Evolutionary conservation across 1,140 invertebrate species (phyloP).

Genomic region (Drosophila cardini): DNA sequence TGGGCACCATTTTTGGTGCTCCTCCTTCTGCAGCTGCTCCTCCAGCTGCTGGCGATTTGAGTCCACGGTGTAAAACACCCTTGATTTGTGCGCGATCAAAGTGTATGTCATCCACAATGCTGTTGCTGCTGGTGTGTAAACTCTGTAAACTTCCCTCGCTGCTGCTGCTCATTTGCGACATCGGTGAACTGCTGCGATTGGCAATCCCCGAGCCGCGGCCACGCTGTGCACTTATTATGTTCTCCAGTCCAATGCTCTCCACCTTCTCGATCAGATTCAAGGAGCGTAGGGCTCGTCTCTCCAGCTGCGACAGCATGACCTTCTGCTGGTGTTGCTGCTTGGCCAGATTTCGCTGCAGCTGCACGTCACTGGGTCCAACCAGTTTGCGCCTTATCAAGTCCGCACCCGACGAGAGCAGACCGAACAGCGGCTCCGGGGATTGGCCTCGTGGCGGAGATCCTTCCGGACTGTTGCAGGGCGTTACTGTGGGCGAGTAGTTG

Average conservation of each 20-base stretch:
- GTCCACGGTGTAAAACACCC: slow-evolving; percentile 71
- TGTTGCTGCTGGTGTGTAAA: slow-evolving; percentile 84
- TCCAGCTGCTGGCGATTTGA: slow-evolving; percentile 60
- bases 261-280: slow-evolving; percentile 89
- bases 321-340: slow-evolving; percentile 84
- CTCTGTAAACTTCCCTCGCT: slow-evolving; percentile 88
- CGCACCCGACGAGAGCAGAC: slow-evolving; percentile 89
- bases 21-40: neutral
- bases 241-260: slow-evolving; percentile 89
- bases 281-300: slow-evolving; percentile 85
- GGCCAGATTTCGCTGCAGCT: slow-evolving; percentile 70
- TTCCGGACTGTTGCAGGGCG: slow-evolving; percentile 92
- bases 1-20: slow-evolving; percentile 8
- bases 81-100: slow-evolving; percentile 83
- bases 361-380: slow-evolving; percentile 84
- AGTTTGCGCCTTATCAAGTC: slow-evolving; percentile 90
- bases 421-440: slow-evolving; percentile 87
- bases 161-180: slow-evolving; percentile 87
- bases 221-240: slow-evolving; percentile 87
- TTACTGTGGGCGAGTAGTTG: slow-evolving; percentile 91
- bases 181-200: slow-evolving; percentile 87
- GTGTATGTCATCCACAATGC: slow-evolving; percentile 79
- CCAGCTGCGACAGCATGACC: slow-evolving; percentile 85
- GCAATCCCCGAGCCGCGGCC: slow-evolving; percentile 77
- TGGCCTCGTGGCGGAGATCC: slow-evolving; percentile 86